These are phyloP conservation scores for Lysandra coridon DNA, from an alignment of 2,888 invertebrate species.

Conservation along the genomic window DNA sequence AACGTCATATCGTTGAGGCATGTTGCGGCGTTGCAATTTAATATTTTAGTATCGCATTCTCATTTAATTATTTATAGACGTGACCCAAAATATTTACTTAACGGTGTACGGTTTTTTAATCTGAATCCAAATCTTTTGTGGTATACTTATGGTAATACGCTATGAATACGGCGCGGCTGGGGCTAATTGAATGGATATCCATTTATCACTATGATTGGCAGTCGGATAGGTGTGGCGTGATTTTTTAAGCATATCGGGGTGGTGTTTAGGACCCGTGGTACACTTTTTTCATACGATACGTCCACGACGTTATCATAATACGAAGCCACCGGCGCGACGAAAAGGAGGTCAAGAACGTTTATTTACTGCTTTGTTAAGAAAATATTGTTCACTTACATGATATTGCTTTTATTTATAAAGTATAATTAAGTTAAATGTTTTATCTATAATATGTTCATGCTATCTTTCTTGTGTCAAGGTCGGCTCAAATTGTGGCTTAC, in stretches of 20 bases:
- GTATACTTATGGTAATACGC: constrained; percentile 19
- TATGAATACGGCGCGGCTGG: neutral
- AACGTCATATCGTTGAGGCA: neutral
- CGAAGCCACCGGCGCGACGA: neutral
- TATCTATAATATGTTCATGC: neutral
- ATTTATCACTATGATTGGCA: constrained; percentile 28
- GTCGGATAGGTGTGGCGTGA: constrained; percentile 29
- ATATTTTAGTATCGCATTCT: neutral
- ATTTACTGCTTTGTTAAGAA: constrained; percentile 5
- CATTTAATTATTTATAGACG: neutral
- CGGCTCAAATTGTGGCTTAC: neutral
- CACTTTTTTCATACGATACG: constrained; percentile 17
- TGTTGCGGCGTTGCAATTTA: neutral
- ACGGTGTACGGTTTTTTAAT: neutral
- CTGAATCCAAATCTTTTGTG: neutral
- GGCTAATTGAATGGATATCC: constrained; percentile 27
- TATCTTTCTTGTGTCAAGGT: neutral
- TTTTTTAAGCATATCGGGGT: constrained; percentile 17
- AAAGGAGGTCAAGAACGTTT: constrained; percentile 7
- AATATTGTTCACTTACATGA: constrained; percentile 8
- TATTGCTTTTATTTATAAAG: neutral
- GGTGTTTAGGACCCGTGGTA: constrained; percentile 5
- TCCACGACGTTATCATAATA: constrained; percentile 1
- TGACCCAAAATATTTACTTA: constrained; percentile 1
- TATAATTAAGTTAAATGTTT: neutral